phyloP scores from a whole-genome alignment of 2,113 vertebrate genomes.

The Melanerpes formicivorus region DNA sequence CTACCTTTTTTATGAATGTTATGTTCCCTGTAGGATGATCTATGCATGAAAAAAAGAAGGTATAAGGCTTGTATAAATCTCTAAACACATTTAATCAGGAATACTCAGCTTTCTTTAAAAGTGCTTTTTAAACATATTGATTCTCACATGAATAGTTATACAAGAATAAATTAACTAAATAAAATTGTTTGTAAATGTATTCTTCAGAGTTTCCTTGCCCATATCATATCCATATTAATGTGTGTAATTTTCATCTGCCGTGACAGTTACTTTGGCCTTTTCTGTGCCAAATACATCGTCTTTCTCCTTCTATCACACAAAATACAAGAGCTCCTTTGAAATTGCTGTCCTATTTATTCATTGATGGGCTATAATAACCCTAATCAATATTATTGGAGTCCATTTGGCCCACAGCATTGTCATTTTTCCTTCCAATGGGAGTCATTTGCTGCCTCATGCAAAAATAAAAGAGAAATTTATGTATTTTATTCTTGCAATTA shows the following conservation, averaged over 20 bases:
- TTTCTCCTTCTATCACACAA: not conserved
- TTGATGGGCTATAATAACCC: conserved; percentile 25
- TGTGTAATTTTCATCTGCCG: not conserved
- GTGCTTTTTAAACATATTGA: not conserved
- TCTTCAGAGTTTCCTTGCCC: not conserved
- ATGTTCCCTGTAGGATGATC: not conserved
- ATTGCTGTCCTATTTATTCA: conserved; percentile 6
- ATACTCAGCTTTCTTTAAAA: not conserved
- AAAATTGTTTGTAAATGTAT: not conserved
- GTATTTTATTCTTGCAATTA: conserved; percentile 8
- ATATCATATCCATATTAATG: not conserved
- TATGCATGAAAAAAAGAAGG: not conserved
- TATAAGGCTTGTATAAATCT: not conserved
- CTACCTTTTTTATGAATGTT: not conserved
- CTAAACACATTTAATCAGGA: not conserved
- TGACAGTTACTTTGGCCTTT: not conserved
- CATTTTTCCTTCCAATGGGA: conserved; percentile 42
- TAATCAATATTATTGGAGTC: conserved; percentile 46
- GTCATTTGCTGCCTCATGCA: conserved; percentile 12
- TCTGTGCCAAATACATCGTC: not conserved
- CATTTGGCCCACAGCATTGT: conserved; percentile 6
- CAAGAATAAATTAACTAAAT: not conserved
- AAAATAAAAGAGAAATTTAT: conserved; percentile 46
- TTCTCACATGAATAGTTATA: not conserved
- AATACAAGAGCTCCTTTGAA: not conserved